A percentile compares a stretch with the other conserved stretches of the same genome.
These are phyloP conservation scores for Decapterus maruadsi DNA, from an alignment of 2,797 vertebrate genomes.

Conservation along the genomic window DNA sequence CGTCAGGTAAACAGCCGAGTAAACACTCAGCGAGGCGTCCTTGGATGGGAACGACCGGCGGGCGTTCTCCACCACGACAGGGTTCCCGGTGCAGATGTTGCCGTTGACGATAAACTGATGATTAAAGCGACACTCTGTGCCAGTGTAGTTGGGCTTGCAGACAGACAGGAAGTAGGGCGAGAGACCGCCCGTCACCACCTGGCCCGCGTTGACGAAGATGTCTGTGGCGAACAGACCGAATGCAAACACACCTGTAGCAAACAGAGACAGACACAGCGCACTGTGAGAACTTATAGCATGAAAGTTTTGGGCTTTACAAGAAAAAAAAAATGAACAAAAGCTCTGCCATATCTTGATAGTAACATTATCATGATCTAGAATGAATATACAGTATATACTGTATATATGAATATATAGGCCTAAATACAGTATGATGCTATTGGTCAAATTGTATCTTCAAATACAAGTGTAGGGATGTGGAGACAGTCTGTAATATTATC, in stretches of 20 bases:
- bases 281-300: conserved; percentile 14
- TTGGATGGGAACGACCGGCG: conserved; percentile 97
- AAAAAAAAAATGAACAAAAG: no score
- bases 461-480: no score
- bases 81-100: conserved; percentile 96
- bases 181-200: conserved; percentile 96
- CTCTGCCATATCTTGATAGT: no score
- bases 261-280: conserved; percentile 31
- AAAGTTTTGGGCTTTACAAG: background rate
- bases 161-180: conserved; percentile 97
- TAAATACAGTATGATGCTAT: no score
- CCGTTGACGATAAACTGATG: conserved; percentile 94
- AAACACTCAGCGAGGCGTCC: conserved; percentile 96
- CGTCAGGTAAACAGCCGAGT: conserved; percentile 96
- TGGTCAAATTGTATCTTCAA: no score
- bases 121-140: conserved; percentile 89
- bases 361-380: no score
- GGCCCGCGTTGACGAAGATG: conserved; percentile 98
- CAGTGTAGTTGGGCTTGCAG: conserved; percentile 98
- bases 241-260: conserved; percentile 92
- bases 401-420: no score
- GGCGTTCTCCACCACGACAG: conserved; percentile 90
- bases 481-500: no score
- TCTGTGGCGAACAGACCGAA: conserved; percentile 98
- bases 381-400: no score